A percentile compares a stretch with the other conserved stretches of the same genome.
Evolutionary conservation across 1,140 invertebrate genomes (phyloP).

Genomic region (Ptiloglossa arizonensis): DNA sequence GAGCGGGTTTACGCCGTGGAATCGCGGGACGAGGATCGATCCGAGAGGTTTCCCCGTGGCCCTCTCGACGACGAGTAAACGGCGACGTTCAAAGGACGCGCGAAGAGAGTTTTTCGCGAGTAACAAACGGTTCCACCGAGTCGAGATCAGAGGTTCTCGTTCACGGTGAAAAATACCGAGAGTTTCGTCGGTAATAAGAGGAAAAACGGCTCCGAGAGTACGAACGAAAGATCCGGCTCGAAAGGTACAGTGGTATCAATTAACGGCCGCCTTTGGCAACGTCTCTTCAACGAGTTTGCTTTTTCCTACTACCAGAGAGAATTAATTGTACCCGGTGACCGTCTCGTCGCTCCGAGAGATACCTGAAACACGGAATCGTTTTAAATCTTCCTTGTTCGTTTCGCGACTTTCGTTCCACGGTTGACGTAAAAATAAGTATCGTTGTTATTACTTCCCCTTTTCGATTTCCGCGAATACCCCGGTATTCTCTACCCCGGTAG

Average conservation of each 20-base stretch:
- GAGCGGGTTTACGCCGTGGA: constrained; percentile 13
- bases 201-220: constrained; percentile 3
- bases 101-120: neutral
- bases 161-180: neutral
- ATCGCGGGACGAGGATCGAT: constrained; percentile 1
- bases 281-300: constrained; percentile 6
- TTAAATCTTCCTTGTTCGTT: no score
- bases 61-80: neutral
- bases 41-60: neutral
- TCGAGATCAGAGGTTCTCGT: no score
- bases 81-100: neutral
- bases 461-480: no score
- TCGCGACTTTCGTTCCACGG: no score
- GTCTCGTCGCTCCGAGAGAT: no score
- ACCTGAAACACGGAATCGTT: no score
- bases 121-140: neutral
- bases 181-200: neutral
- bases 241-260: constrained; percentile 9
- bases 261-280: constrained; percentile 24
- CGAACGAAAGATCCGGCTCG: neutral
- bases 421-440: no score
- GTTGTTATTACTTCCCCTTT: no score
- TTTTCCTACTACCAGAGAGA: neutral
- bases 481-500: no score
- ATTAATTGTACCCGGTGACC: no score